Conservation (phyloP, 2,888 invertebrate genomes). For the Drosophila silvestris region DNA sequence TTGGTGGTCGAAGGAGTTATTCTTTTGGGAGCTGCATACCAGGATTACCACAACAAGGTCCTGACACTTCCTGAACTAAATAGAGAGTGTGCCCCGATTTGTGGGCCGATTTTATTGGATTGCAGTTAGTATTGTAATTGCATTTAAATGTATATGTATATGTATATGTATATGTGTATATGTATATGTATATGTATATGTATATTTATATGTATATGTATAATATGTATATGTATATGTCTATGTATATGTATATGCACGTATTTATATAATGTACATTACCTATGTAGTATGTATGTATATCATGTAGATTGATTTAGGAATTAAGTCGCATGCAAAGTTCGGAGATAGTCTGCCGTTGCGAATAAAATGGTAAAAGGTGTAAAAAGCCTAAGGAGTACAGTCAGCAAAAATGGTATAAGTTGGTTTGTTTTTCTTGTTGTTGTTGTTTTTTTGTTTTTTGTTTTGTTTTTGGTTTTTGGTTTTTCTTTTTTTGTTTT, state of each 20-base stretch:
- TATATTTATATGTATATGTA: slow-evolving; percentile 29
- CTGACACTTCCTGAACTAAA: not conserved
- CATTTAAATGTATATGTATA: slow-evolving; percentile 23
- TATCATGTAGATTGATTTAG: slow-evolving; percentile 39
- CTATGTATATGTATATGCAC: slow-evolving; percentile 31
- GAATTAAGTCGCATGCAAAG: slow-evolving; percentile 65
- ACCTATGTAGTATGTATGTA: slow-evolving; percentile 35
- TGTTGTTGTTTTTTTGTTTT: slow-evolving; percentile 15
- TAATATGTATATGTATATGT: slow-evolving; percentile 26
- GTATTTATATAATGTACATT: slow-evolving; percentile 19
- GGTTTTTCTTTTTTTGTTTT: no score
- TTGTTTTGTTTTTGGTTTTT: slow-evolving; percentile 14
- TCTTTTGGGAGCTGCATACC: not conserved
- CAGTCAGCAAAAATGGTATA: slow-evolving; percentile 83
- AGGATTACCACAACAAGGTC: not conserved
- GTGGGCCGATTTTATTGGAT: slow-evolving; percentile 9
- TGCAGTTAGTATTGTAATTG: slow-evolving; percentile 20
- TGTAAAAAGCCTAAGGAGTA: slow-evolving; percentile 85
- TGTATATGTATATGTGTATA: slow-evolving; percentile 32
- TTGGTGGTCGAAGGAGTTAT: slow-evolving; percentile 13
- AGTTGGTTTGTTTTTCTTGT: slow-evolving; percentile 50
- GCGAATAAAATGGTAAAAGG: slow-evolving; percentile 76
- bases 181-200: slow-evolving; percentile 23
- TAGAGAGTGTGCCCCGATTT: slow-evolving; percentile 2
- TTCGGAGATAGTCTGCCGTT: slow-evolving; percentile 58